Base-by-base conservation (phyloP, 2,797 vertebrate species). In the Coregonus suidteri region DNA sequence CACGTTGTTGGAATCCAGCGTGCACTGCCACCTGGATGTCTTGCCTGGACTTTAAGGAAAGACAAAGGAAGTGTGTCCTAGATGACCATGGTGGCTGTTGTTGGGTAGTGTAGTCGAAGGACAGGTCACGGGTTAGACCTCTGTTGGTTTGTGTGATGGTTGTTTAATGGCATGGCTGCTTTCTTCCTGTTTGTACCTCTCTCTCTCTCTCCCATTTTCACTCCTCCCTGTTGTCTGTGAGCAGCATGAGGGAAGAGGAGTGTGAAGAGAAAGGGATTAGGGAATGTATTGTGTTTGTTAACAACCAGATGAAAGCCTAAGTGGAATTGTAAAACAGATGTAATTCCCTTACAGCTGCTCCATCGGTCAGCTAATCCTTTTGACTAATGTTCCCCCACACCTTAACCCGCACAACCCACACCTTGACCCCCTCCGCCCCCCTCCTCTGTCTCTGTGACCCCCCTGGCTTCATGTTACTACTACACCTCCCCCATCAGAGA, bases 291-390 rank as follows among this genome's bases (percentile, higher is more conserved):
- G 41, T 47, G 41, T 13, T 47, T 47, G 91, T 92, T 94, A 94
- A 94, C 89, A 88, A 87, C 91, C 83, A 75, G 92, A 94, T 94
- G 92, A 94, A 95, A 94, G 93, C 88, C 88, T 77, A 80, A 84
- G 90, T 83, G 91, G 92, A 90, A 92, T 94, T 93, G 93, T 94
- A 93, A 94, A 94, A 93, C 91, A 93, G 92, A 92, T 95, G 93
- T 95, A 94, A 94, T 94, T 90, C 92, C 91, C 92, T 92, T 90
- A 94, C 92, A 95, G 91, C 93, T 93, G 90, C 92, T 92, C 90
- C 90, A 92, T 92, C 88, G 90, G 89, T 84, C 90, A 86, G 88
- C 90, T 95, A 94, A 95, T 95, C 93, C 93, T 89, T 91, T 91
- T 89, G 90, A 91, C 93, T 93, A 94, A 94, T 92, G 90, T 82